Evolutionary conservation across 2,888 invertebrate genomes (phyloP).

Genomic region (Hyles lineata): DNA sequence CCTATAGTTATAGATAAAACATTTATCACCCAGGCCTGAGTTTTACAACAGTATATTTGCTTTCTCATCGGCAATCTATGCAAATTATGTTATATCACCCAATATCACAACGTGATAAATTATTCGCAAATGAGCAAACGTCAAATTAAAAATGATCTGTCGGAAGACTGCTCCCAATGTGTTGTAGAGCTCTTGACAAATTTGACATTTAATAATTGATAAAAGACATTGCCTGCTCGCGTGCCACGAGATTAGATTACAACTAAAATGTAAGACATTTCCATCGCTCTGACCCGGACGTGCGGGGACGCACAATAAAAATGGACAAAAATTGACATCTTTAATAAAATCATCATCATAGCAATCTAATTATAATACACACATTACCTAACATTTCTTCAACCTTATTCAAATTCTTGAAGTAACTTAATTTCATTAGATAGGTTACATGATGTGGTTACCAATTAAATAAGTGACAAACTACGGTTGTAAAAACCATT

Average conservation of each 20-base stretch:
- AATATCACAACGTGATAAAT: neutral
- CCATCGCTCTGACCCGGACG: neutral
- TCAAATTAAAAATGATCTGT: neutral
- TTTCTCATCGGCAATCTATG: neutral
- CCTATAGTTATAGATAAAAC: too few species aligned
- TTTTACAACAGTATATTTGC: neutral
- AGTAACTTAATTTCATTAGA: too few species aligned
- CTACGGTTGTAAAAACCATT: too few species aligned
- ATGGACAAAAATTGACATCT: neutral
- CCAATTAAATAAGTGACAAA: too few species aligned
- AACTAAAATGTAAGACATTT: neutral
- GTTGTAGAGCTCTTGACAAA: neutral
- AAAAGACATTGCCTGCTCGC: conserved; percentile 24
- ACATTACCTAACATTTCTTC: too few species aligned
- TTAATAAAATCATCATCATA: neutral
- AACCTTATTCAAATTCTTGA: too few species aligned
- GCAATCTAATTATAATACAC: neutral
- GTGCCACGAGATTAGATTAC: conserved; percentile 26
- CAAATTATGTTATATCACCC: neutral
- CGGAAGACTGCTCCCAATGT: too few species aligned
- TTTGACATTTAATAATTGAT: conserved; percentile 5
- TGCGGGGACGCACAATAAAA: neutral
- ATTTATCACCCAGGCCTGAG: too few species aligned
- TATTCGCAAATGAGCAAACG: neutral
- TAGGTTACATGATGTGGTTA: too few species aligned